Evolutionary conservation across 2,888 invertebrate genomes (phyloP), one percentile per base, ranked within the genome.

Genomic region (Chloroclysta siterata): DNA sequence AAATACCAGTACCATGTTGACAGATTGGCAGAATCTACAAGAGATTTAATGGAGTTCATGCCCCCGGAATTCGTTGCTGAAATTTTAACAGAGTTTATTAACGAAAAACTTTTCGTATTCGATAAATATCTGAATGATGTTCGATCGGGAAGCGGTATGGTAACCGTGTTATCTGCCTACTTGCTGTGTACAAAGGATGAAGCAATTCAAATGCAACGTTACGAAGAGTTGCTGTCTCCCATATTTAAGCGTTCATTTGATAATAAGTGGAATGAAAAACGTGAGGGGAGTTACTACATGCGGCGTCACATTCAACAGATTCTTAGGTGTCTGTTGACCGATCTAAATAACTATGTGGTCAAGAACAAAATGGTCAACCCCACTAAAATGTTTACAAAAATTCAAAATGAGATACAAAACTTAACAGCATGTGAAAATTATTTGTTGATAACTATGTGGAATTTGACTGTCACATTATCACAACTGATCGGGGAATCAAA

Each of bases 341-440:
- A 85, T 65, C 65, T 87, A 39, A 69, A 73, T 33, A 65, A 76
- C 10, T 74, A 77, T 53, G 72, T 72, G 1, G 33, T 76, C 7
- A 17, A 70, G 2, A 77, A 77, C 14, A 71, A 78, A 2, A 69
- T 72, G 66, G 61, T 76, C 8, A 70, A 77, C 47, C 84, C 85
- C 10, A 57, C 69, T 5, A 76, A 75, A 70, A 72, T 86, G 69
- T 83, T 77, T 69, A 44, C 59, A 15, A 60, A 71, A 15, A 80
- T 86, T 36, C 68, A 75, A 63, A 58, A 60, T 0, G 72, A 79
- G 66, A 41, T 84, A n/a, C 64, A 78, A 8, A 62, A 65, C 22
- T 63, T 89, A 53, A 14, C 76, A 2, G n/a, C 78, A 10, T 63
- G 78, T 53, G 79, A 87, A 73, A 80, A 87, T 67, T 90, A 89